These are phyloP conservation scores for Saccostrea echinata DNA, from an alignment of 1,140 invertebrate genomes.

Conservation along the genomic window DNA sequence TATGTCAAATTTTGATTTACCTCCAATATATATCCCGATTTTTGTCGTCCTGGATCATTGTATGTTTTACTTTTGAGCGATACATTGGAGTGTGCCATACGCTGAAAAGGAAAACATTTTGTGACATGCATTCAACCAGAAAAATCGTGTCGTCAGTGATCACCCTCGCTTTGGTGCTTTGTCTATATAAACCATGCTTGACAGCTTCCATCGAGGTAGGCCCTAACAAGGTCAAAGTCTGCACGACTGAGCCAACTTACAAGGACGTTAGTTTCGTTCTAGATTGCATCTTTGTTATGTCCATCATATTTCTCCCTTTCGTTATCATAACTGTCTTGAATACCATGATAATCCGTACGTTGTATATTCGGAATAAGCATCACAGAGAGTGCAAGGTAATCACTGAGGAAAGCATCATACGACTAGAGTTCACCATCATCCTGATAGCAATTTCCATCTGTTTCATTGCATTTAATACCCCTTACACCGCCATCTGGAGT, in stretches of 20 bases:
- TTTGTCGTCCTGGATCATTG: constrained; percentile 75
- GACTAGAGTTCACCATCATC: constrained; percentile 72
- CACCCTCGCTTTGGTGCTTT: constrained; percentile 58
- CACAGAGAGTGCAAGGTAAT: constrained; percentile 64
- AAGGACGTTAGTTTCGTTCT: constrained; percentile 62
- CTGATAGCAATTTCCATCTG: constrained; percentile 70
- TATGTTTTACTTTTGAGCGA: constrained; percentile 75
- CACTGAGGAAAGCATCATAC: constrained; percentile 70
- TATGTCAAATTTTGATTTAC: constrained; percentile 72
- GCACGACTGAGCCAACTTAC: constrained; percentile 55
- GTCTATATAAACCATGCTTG: constrained; percentile 70
- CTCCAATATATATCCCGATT: constrained; percentile 72
- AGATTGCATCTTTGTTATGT: constrained; percentile 65
- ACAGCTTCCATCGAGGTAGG: constrained; percentile 58
- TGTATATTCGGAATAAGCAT: constrained; percentile 56
- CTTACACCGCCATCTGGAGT: constrained; percentile 73
- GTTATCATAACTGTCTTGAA: constrained; percentile 65
- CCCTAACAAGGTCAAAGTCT: constrained; percentile 39
- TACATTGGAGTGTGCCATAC: constrained; percentile 76
- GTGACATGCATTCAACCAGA: constrained; percentile 55
- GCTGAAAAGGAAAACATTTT: constrained; percentile 60
- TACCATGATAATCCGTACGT: constrained; percentile 58
- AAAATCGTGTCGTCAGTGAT: constrained; percentile 63
- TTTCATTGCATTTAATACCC: constrained; percentile 71
- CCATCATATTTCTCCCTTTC: constrained; percentile 69